Evolutionary conservation across 2,888 invertebrate species (phyloP), one percentile per base, ranked within the genome.

Genomic region (Platycheirus rosarum): DNA sequence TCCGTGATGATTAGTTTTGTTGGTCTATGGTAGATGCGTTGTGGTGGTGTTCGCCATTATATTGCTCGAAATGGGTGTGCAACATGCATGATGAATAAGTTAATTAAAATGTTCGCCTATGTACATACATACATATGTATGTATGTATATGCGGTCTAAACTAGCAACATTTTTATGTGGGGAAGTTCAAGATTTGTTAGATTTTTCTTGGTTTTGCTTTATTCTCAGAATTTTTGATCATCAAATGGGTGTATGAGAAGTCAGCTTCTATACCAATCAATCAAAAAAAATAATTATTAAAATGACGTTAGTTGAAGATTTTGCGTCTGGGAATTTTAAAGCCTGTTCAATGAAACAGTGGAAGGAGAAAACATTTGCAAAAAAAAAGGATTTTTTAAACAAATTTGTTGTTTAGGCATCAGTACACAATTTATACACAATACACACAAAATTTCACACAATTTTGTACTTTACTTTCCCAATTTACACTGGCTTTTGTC

Each of bases 41-140:
- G 8, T 32, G 29, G 5, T 32, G 26, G 26, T 26, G 3, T 4
- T 26, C 26, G 26, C 26, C 2, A n/a, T n/a, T n/a, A 6, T 6
- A 26, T 26, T 26, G 26, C 60, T 60, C 8, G 32, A 60, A 32
- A 26, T 60, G 60, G 60, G 60, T 60, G 60, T 60, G 60, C 26
- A 63, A n/a, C 5, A 23, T 6, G 7, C 29, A 60, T 26, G 80
- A 80, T 76, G 51, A 70, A 80, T 80, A 76, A 70, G 80, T 76
- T 69, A 80, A 76, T 80, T 80, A 80, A 80, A 80, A 76, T 48
- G 44, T 70, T 76, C 65, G 46, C 57, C 75, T 55, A 14, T 44
- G 48, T 46, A 48, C 26, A 69, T 53, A 60, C 69, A 40, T 48
- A 46, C 55, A 65, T 8, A 69, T 16, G 42, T 29, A n/a, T n/a